These are phyloP conservation scores for Hyphantria cunea DNA, from an alignment of 1,140 invertebrate genomes.

Conservation along the genomic window DNA sequence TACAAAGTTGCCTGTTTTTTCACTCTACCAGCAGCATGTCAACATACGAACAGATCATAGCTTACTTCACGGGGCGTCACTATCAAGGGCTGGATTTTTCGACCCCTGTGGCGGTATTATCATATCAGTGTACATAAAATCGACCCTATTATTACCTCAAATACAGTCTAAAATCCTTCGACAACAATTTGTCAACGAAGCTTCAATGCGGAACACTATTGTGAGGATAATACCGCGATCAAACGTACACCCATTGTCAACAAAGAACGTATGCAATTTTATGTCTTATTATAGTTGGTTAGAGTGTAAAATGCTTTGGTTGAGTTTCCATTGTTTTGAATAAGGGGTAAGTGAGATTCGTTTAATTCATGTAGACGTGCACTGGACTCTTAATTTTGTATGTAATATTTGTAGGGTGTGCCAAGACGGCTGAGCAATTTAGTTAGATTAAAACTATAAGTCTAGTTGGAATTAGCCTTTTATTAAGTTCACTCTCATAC, in stretches of 20 bases:
- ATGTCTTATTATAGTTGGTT: conserved; percentile 34
- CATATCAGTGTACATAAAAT: conserved; percentile 34
- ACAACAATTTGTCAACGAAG: conserved; percentile 58
- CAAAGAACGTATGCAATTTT: conserved; percentile 31
- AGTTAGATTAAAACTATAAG: conserved; percentile 2
- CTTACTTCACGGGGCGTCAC: conserved; percentile 77
- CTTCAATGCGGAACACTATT: conserved; percentile 77
- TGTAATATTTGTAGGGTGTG: conserved; percentile 53
- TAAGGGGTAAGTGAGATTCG: conserved; percentile 76
- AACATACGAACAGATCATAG: conserved; percentile 74
- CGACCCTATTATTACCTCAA: conserved; percentile 40
- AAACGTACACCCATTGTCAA: conserved; percentile 72
- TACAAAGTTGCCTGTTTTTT: conserved; percentile 14
- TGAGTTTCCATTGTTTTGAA: conserved; percentile 51
- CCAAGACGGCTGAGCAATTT: conserved; percentile 24
- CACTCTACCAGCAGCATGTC: conserved; percentile 47
- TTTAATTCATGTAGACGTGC: conserved; percentile 78
- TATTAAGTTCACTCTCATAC: too few relatives aligned
- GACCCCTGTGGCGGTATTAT: conserved; percentile 75
- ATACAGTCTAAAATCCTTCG: conserved; percentile 48
- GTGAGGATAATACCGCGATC: conserved; percentile 76
- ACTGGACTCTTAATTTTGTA: conserved; percentile 75
- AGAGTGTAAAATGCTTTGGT: conserved; percentile 36
- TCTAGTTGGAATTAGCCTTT: conserved; percentile 2
- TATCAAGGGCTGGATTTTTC: conserved; percentile 72